Conservation (phyloP, 30 jellyfish, hydroid and myxozoan species). For the Morbakka virulenta region DNA sequence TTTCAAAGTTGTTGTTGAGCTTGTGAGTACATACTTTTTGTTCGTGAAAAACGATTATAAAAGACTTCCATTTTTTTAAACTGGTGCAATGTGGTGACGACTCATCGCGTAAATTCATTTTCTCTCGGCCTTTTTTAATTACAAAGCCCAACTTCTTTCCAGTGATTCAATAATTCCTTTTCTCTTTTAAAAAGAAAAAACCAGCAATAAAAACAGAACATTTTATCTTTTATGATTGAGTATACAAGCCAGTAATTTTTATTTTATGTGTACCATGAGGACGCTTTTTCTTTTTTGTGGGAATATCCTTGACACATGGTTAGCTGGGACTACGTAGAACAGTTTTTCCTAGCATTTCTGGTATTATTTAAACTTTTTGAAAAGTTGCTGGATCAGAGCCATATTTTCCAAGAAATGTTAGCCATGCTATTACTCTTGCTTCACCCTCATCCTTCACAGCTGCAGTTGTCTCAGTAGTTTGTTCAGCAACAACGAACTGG, state of each 20-base stretch:
- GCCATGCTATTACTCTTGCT: constrained; percentile 3
- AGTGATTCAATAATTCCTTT: constrained; percentile 8
- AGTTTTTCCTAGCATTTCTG: constrained; percentile 21
- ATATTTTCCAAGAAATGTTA: constrained; percentile 12
- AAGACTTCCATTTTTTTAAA: constrained; percentile 10
- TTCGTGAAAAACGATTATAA: constrained; percentile 10
- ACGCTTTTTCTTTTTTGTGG: constrained; percentile 17
- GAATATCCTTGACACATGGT: constrained; percentile 26
- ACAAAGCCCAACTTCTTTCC: constrained; percentile 17
- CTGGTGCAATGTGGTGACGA: neutral
- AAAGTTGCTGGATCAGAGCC: constrained; percentile 16
- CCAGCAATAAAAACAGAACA: constrained; percentile 32
- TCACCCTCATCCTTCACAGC: neutral
- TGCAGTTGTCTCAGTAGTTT: neutral
- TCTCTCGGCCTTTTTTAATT: constrained; percentile 17
- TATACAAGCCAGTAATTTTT: constrained; percentile 25
- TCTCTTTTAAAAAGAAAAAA: constrained; percentile 2
- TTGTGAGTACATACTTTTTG: constrained; percentile 8
- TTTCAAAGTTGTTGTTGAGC: constrained; percentile 6
- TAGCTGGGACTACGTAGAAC: constrained; percentile 9
- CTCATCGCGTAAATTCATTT: constrained; percentile 1
- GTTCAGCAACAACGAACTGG: neutral
- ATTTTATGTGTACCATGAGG: constrained; percentile 16
- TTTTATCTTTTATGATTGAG: neutral
- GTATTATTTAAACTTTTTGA: constrained; percentile 18